A percentile compares a stretch with the other conserved stretches of the same genome.
Evolutionary conservation across 2,888 invertebrate genomes (phyloP).

Genomic region (Metallyticus violacea): DNA sequence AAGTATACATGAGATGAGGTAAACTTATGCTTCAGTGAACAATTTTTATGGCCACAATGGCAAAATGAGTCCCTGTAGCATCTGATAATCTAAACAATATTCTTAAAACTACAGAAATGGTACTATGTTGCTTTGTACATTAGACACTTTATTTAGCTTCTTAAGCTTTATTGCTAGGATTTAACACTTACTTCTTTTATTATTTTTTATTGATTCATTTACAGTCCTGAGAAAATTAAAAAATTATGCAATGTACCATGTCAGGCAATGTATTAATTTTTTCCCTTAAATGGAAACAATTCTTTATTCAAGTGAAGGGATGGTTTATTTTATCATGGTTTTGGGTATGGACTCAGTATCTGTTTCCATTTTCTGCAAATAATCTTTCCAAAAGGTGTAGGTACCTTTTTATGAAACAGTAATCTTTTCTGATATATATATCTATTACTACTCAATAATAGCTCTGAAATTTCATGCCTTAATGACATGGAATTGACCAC

Average conservation of each 20-base stretch:
- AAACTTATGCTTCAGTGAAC: background rate
- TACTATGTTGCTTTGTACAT: background rate
- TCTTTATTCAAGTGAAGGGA: background rate
- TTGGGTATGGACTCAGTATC: background rate
- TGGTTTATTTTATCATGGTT: background rate
- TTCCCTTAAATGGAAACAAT: background rate
- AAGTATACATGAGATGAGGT: background rate
- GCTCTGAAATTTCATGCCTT: background rate
- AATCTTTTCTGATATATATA: conserved; percentile 10
- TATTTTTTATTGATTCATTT: background rate
- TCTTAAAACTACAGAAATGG: background rate
- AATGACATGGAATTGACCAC: background rate
- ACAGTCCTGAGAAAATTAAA: background rate
- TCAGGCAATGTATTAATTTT: background rate
- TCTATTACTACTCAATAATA: background rate
- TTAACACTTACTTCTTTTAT: background rate
- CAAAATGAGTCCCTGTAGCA: background rate
- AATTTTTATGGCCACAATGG: background rate
- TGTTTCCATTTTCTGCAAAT: conserved; percentile 46
- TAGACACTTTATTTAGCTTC: background rate
- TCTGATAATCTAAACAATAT: background rate
- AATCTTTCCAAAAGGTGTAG: conserved; percentile 53
- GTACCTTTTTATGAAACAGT: conserved; percentile 38
- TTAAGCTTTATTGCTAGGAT: background rate
- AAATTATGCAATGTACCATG: background rate